Evolutionary conservation across 2,797 vertebrate species (phyloP), one percentile per base, ranked within the genome.

Genomic region (Oreochromis grahami): DNA sequence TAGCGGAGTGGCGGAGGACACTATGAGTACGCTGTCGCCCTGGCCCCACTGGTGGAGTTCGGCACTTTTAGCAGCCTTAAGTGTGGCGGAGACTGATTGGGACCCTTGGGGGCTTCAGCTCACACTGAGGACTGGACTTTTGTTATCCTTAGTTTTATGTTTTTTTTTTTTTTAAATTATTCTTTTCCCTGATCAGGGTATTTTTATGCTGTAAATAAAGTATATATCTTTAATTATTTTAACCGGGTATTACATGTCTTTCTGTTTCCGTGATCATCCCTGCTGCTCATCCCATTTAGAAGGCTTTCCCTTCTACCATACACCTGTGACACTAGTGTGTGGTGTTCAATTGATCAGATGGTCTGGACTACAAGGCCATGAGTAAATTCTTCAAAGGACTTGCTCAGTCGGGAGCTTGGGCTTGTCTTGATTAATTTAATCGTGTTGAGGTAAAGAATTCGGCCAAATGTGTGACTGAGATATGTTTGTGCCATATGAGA

Each of bases 341-440:
- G 81, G 98, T 99, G 82, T 99, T 99, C 92, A 99, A 98, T 91
- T 99, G 98, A 90, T 99, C 98, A 0, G 98, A 99, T 87, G 98
- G 98, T 60, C 96, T 99, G 17, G 97, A 99, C 92, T 98, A 98
- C 95, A 98, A 98, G 91, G 98, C 98, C 56, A 99, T 99, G 98
- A 98, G 98, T 84, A 99, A 99, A 86, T 99, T 98, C 94, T 99
- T 99, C 77, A 99, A 99, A 93, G 98, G 98, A 1, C 90, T 99
- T 81, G 98, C 98, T 50, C 98, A 99, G 76, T 96, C 97, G 50
- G 98, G 98, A 79, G 98, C 98, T 0, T 99, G 98, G 98, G 95
- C 97, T 85, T 98, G 98, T 95, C 99, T 99, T 84, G 98, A 99
- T 6, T 98, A 99, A 87, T 99, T 99, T 95, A 99, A 99, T 78